Conservation (phyloP, 1,140 invertebrate genomes). For the Trichonephila clavata region DNA sequence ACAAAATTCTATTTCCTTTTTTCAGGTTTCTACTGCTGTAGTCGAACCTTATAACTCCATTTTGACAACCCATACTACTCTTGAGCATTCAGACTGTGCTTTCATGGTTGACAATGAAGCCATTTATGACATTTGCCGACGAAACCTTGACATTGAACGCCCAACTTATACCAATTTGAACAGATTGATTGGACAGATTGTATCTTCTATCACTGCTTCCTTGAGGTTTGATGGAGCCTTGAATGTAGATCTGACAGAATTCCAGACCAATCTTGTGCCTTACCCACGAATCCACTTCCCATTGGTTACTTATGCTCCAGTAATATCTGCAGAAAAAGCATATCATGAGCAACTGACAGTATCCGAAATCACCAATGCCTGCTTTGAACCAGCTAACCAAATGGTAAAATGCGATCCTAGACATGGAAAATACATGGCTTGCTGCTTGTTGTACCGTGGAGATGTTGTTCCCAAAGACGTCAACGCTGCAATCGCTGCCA, state of each 20-base stretch:
- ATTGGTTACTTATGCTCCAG: slow-evolving; percentile 91
- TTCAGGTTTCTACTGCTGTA: slow-evolving; percentile 83
- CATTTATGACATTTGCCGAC: slow-evolving; percentile 94
- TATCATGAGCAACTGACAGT: slow-evolving; percentile 76
- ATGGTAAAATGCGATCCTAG: slow-evolving; percentile 87
- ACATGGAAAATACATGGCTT: slow-evolving; percentile 86
- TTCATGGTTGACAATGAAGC: slow-evolving; percentile 91
- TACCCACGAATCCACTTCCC: slow-evolving; percentile 86
- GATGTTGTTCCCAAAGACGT: slow-evolving; percentile 90
- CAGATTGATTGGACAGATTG: slow-evolving; percentile 84
- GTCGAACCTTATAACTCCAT: slow-evolving; percentile 82
- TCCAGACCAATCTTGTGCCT: slow-evolving; percentile 91
- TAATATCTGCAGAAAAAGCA: slow-evolving; percentile 87
- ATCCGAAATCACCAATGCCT: slow-evolving; percentile 76
- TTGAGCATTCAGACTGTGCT: slow-evolving; percentile 82
- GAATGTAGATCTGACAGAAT: slow-evolving; percentile 91
- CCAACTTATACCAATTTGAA: slow-evolving; percentile 88
- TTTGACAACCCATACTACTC: slow-evolving; percentile 81
- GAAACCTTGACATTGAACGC: slow-evolving; percentile 92
- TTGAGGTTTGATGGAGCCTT: slow-evolving; percentile 87
- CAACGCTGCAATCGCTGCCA: slow-evolving; percentile 91
- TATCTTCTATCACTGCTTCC: slow-evolving; percentile 85
- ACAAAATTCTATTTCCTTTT: neutral
- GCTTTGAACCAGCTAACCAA: slow-evolving; percentile 90
- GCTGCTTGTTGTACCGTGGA: slow-evolving; percentile 90